Base-by-base conservation (phyloP, 2,888 invertebrate species). In the Acleris literana region DNA sequence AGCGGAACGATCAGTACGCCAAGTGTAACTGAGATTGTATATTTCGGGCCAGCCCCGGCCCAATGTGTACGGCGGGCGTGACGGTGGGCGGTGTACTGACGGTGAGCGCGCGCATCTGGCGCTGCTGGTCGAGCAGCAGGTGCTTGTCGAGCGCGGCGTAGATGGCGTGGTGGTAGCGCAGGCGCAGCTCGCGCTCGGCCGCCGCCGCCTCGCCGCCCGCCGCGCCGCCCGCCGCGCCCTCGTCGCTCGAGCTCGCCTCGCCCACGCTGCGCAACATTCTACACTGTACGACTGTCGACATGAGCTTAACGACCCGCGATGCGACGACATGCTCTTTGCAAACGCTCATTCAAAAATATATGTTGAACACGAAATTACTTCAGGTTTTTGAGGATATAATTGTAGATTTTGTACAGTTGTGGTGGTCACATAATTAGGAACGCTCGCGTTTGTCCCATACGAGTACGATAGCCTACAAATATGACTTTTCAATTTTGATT, bases 111-210 rank as follows among this genome's bases (percentile, higher is more conserved):
- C 97, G 97, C 86, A 97, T 93, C 88, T 98, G 97, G 74, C 94
- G 95, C 49, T 95, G 93, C 82, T 98, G 97, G 25, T 97, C 96
- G 61, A 93, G 89, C 72, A 94, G 94, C 90, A 98, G 94, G 55
- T 95, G 94, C 87, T 97, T 97, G 76, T 98, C 98, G 0, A 97
- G 94, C 39, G 95, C 94, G 13, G 93, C 88, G 82, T 95, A 97
- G 72, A 97, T 95, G 71, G 94, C 93, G 76, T 97, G 97, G 84
- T 97, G 96, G 86, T 97, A 97, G 79, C 97, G 96, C 81, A 97
- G 95, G 57, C 96, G 94, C 69, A 98, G 76, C 90, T 93, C 84
- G 84, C 89, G 81, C 93, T 89, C 82, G 80, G 79, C 82, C 81
- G 75, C 70, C 80, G 68, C 71, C 72, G 70, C 76, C 17, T 74